Evolutionary conservation across 2,113 vertebrate genomes (phyloP).

Genomic region (Bagarius yarrelli): DNA sequence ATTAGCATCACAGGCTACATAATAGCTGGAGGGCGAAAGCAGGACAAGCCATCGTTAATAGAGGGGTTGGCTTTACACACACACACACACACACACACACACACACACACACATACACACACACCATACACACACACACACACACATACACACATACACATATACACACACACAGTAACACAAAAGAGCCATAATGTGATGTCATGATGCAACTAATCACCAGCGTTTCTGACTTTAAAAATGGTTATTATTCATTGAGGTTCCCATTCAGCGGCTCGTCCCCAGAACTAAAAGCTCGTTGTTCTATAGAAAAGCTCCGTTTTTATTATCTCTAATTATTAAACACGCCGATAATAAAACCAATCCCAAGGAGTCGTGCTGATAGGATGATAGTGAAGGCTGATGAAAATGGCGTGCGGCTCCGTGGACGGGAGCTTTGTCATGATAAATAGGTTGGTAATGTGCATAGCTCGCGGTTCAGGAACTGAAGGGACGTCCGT

Average conservation of each 20-base stretch:
- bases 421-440: slow-evolving; percentile 40
- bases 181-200: slow-evolving; percentile 15
- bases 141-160: slow-evolving; percentile 15
- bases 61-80: background rate
- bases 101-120: slow-evolving; percentile 16
- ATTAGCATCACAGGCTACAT: slow-evolving; percentile 19
- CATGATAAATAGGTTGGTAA: slow-evolving; percentile 41
- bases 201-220: slow-evolving; percentile 9
- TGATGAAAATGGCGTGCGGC: slow-evolving; percentile 18
- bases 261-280: background rate
- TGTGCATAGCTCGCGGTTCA: slow-evolving; percentile 8
- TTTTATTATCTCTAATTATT: slow-evolving; percentile 4
- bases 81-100: slow-evolving; percentile 3
- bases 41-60: slow-evolving; percentile 38
- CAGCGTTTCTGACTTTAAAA: background rate
- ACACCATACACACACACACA: background rate
- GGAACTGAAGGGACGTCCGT: slow-evolving; percentile 8
- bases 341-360: slow-evolving; percentile 3
- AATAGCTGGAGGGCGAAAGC: slow-evolving; percentile 33
- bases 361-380: background rate
- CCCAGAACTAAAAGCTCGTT: slow-evolving; percentile 1
- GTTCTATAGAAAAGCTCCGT: background rate
- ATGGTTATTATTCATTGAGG: background rate
- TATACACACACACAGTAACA: background rate
- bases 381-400: slow-evolving; percentile 12